Conservation (phyloP, 2,113 vertebrate species). For the Hylia prasina region DNA sequence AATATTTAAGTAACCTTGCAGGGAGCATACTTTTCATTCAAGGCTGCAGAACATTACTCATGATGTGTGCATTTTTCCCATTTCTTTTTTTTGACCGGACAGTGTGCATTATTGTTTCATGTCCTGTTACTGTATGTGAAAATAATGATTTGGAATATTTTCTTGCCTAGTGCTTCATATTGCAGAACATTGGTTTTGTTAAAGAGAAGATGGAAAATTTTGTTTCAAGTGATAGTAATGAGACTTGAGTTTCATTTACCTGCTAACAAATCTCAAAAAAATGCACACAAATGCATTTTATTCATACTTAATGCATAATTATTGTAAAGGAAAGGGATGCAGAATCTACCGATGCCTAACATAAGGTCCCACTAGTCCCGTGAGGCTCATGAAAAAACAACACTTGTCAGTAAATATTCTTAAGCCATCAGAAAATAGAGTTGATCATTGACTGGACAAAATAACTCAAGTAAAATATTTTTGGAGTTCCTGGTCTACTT, state of each 20-base stretch:
- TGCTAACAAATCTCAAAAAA: neutral
- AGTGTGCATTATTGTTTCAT: neutral
- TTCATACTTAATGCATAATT: neutral
- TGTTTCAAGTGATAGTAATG: neutral
- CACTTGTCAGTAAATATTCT: neutral
- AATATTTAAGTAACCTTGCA: neutral
- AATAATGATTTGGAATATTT: neutral
- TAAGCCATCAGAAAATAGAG: neutral
- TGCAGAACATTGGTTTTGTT: neutral
- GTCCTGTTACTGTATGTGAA: accelerated
- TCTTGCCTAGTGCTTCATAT: neutral
- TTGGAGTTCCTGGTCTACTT: neutral
- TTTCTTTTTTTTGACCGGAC: neutral
- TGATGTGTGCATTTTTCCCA: neutral
- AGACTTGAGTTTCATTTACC: neutral
- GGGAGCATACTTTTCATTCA: neutral
- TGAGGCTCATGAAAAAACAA: neutral
- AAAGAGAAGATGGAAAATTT: neutral
- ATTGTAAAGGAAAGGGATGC: neutral
- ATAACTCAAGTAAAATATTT: neutral
- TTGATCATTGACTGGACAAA: neutral
- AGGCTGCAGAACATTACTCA: neutral
- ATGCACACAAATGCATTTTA: neutral
- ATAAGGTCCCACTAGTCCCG: neutral
- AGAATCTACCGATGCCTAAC: neutral